phyloP scores from a whole-genome alignment of 1,140 invertebrate species.

The Chymomyza costata region DNA sequence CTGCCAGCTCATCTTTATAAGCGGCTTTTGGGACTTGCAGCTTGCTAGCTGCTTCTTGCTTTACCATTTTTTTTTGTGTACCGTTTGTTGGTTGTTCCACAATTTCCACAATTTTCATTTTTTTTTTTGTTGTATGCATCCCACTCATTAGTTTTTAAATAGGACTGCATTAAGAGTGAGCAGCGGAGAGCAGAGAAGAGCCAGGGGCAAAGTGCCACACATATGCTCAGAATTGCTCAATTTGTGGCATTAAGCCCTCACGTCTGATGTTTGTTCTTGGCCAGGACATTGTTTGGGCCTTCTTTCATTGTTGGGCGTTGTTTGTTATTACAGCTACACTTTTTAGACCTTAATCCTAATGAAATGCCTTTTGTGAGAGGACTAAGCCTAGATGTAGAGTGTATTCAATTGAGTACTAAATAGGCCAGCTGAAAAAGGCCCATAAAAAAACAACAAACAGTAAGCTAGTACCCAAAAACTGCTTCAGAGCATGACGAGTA shows the following conservation, averaged over 20 bases:
- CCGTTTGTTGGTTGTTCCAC: slow-evolving; percentile 52
- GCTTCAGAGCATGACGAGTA: no score
- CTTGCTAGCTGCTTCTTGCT: slow-evolving; percentile 25
- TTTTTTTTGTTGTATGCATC: slow-evolving; percentile 29
- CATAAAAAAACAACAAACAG: no score
- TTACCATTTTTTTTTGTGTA: slow-evolving; percentile 42
- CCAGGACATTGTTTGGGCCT: slow-evolving; percentile 4
- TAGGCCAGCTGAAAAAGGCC: no score
- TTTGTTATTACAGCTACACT: slow-evolving; percentile 43
- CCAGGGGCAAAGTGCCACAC: slow-evolving; percentile 11
- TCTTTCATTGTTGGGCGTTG: slow-evolving; percentile 29
- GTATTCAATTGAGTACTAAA: no score
- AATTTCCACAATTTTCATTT: slow-evolving; percentile 7
- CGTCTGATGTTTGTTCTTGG: slow-evolving; percentile 17
- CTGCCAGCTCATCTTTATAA: slow-evolving; percentile 44
- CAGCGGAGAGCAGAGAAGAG: slow-evolving; percentile 10
- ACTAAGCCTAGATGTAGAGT: no score
- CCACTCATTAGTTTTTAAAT: slow-evolving; percentile 69
- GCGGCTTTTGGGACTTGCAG: slow-evolving; percentile 61
- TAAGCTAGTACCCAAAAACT: no score
- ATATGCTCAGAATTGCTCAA: slow-evolving; percentile 61
- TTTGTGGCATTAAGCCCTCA: slow-evolving; percentile 61
- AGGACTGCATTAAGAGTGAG: slow-evolving; percentile 55
- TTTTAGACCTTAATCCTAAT: no score
- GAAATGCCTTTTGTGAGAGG: no score